Conservation (phyloP, 2,113 vertebrate species). For the Taurulus bubalis region DNA sequence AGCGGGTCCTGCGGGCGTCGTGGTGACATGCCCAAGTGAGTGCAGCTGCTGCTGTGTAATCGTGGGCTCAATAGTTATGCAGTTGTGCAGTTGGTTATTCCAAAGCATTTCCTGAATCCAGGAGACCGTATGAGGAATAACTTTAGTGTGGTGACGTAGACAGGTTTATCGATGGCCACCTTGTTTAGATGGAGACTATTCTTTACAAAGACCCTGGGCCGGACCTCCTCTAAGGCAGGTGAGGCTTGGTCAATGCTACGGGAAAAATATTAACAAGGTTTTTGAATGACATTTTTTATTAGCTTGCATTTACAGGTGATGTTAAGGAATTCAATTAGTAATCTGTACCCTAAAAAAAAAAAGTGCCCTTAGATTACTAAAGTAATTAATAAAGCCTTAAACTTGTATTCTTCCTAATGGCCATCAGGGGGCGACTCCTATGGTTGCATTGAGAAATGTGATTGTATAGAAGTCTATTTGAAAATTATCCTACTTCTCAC, state of each 20-base stretch:
- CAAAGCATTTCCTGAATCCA: constrained; percentile 10
- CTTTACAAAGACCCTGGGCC: constrained; percentile 6
- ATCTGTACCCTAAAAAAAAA: not conserved
- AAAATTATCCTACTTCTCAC: not conserved
- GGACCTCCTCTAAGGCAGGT: constrained; percentile 13
- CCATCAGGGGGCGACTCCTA: not conserved
- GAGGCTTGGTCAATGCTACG: constrained; percentile 11
- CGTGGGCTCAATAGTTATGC: constrained; percentile 23
- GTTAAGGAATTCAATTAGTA: not conserved
- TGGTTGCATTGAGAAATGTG: too few relatives aligned
- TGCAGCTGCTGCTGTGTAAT: constrained; percentile 45
- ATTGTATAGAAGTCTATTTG: not conserved
- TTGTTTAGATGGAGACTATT: constrained; percentile 28
- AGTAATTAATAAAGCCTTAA: not conserved
- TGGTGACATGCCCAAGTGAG: constrained; percentile 48
- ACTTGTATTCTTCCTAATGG: not conserved
- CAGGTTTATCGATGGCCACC: constrained; percentile 42
- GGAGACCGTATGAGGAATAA: constrained; percentile 21
- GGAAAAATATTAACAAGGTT: constrained; percentile 5
- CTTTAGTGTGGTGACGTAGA: constrained; percentile 1
- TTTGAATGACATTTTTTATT: constrained; percentile 14
- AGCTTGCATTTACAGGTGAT: not conserved
- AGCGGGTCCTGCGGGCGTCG: constrained; percentile 6
- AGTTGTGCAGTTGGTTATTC: constrained; percentile 12
- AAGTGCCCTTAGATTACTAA: not conserved